A percentile compares a stretch with the other conserved stretches of the same genome.
Conservation (phyloP, 2,888 invertebrate species). For the Crossocerus cetratus region DNA sequence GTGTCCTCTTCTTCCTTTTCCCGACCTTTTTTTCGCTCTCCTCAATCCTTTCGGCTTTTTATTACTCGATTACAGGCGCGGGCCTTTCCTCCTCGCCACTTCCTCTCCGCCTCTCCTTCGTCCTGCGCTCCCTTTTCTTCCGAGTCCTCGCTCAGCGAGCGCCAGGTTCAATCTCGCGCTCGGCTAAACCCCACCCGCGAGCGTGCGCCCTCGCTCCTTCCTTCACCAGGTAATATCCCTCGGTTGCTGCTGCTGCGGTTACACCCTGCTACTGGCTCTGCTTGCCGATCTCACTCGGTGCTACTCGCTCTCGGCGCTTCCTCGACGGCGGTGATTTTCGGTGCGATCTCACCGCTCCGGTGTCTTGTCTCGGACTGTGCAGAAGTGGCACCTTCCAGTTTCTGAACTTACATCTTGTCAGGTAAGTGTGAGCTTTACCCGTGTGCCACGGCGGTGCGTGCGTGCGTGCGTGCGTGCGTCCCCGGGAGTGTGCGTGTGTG, state of each 20-base stretch:
- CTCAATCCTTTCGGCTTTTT: not conserved
- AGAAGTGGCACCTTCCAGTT: constrained; percentile 76
- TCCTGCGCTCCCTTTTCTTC: not conserved
- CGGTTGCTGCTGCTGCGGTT: too few relatives aligned
- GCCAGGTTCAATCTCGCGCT: not conserved
- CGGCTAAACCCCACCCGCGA: not conserved
- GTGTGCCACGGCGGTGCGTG: constrained; percentile 16
- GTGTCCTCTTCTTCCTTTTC: constrained; percentile 6
- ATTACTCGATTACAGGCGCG: too few relatives aligned
- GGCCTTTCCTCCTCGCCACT: constrained; percentile 4
- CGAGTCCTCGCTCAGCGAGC: not conserved
- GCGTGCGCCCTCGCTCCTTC: not conserved
- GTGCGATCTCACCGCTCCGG: constrained; percentile 75
- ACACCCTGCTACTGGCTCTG: too few relatives aligned
- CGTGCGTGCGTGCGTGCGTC: constrained; percentile 33
- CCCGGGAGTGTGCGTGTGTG: constrained; percentile 4
- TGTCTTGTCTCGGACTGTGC: constrained; percentile 77
- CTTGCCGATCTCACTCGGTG: too few relatives aligned
- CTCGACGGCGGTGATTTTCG: constrained; percentile 54
- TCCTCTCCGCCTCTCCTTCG: constrained; percentile 11
- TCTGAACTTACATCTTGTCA: constrained; percentile 76
- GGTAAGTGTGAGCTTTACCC: constrained; percentile 73
- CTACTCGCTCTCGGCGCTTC: constrained; percentile 1
- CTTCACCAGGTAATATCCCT: too few relatives aligned
- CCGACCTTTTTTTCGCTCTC: constrained; percentile 13